phyloP scores from a whole-genome alignment of 2,113 vertebrate species.

The Colaptes auratus region DNA sequence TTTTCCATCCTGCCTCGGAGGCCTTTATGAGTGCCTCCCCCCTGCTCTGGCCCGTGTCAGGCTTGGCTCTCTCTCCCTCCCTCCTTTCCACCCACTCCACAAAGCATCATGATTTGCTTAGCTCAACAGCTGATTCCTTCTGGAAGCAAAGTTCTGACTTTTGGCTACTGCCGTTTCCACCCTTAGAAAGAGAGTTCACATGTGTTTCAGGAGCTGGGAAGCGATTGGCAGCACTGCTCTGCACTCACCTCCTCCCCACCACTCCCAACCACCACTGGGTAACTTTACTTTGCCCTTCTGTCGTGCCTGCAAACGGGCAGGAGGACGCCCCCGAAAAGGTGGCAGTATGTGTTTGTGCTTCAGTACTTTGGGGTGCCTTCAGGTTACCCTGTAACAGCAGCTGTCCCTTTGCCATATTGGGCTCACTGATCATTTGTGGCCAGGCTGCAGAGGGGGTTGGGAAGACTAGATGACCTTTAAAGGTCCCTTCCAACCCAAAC shows the following conservation, averaged over 20 bases:
- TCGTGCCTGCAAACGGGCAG: not conserved
- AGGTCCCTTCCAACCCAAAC: not conserved
- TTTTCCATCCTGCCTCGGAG: constrained; percentile 61
- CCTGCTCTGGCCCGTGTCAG: not conserved
- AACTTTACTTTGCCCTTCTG: not conserved
- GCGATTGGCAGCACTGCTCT: not conserved
- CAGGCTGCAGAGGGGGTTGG: not conserved
- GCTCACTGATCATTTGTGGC: not conserved
- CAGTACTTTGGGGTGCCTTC: not conserved
- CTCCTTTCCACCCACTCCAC: not conserved
- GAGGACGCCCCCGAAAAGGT: not conserved
- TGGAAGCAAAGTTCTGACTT: constrained; percentile 24
- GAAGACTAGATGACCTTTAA: not conserved
- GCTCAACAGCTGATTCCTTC: constrained; percentile 51
- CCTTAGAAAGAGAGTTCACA: not conserved
- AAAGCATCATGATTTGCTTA: not conserved
- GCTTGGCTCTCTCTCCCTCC: not conserved
- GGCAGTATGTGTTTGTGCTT: not conserved
- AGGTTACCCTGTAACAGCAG: not conserved
- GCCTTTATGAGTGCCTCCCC: constrained; percentile 23
- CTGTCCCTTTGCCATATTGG: not conserved
- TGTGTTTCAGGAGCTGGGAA: not conserved
- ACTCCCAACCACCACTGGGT: rapidly evolving
- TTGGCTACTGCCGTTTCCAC: not conserved
- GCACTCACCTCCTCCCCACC: not conserved